Base-by-base conservation (phyloP, 1,140 invertebrate species). In the Pentalonia nigronervosa region DNA sequence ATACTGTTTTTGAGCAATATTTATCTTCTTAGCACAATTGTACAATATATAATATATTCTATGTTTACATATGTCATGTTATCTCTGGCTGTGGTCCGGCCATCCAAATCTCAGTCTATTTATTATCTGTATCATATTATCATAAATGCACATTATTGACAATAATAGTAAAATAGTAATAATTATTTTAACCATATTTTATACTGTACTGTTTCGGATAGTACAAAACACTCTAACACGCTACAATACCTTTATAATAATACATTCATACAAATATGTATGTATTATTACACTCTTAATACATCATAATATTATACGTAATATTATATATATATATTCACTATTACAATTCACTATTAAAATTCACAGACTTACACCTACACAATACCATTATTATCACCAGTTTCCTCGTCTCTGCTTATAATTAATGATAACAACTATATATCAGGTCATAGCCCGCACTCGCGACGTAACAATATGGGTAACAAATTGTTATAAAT, bases 1-100 rank as follows among this genome's bases (percentile, higher is more conserved):
- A 93, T 93, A 93, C 91, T 93, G 91, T 93, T 93, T 47, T 93
- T 93, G 91, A 93, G 91, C 91, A 93, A 93, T 84, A 93, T 93
- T 93, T 93, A 93, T 93, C 91, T 93, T 86, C 76, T 67, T 90
- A 90, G 81, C 48, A 67, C 56, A 90, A 90, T 53, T 86, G 81
- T 93, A 93, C 91, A 53, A 93, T 50, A 92, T 36, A 83, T 90
- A 56, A n/a, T 67, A 50, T 92, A 50, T 50, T 36, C 67, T 48
- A 92, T 60, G 89, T 41, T 90, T 41, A 67, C 36, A 50, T n/a
- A 50, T 67, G 89, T 90, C 89, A 90, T 90, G 89, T 90, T 90
- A 90, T 47, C 89, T 90, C 14, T 67, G 53, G 34, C 89, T 90
- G 25, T 25, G 45, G 88, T 90, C 30, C 41, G 36, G 36, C 56